Evolutionary conservation across 2,888 invertebrate species (phyloP).

Genomic region (Nephrotoma flavescens): DNA sequence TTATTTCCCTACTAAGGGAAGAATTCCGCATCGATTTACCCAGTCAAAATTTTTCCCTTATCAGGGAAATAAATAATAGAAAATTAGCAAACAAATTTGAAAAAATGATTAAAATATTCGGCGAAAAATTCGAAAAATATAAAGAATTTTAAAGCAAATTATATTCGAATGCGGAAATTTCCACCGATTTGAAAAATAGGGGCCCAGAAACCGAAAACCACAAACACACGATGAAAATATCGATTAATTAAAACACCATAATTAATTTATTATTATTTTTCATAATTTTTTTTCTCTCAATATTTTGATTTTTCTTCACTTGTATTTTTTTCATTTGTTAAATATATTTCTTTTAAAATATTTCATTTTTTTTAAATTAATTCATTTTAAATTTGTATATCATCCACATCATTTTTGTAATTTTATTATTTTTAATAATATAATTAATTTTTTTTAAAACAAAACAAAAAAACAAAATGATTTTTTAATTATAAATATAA

Average conservation of each 20-base stretch:
- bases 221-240: too few relatives aligned
- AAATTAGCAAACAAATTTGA: too few relatives aligned
- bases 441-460: neutral
- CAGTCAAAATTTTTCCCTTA: too few relatives aligned
- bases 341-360: neutral
- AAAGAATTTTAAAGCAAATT: too few relatives aligned
- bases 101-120: too few relatives aligned
- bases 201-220: too few relatives aligned
- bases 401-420: neutral
- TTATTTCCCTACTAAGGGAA: too few relatives aligned
- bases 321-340: neutral
- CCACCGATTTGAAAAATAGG: too few relatives aligned
- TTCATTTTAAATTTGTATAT: neutral
- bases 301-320: neutral
- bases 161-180: too few relatives aligned
- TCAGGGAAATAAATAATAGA: too few relatives aligned
- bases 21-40: too few relatives aligned
- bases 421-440: neutral
- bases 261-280: neutral
- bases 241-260: neutral
- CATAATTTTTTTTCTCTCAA: neutral
- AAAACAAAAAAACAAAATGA: neutral
- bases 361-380: neutral
- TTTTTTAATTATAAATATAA: neutral
- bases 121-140: too few relatives aligned